These are phyloP conservation scores for Triplophysa rosa DNA, from an alignment of 2,113 vertebrate genomes.

Conservation along the genomic window DNA sequence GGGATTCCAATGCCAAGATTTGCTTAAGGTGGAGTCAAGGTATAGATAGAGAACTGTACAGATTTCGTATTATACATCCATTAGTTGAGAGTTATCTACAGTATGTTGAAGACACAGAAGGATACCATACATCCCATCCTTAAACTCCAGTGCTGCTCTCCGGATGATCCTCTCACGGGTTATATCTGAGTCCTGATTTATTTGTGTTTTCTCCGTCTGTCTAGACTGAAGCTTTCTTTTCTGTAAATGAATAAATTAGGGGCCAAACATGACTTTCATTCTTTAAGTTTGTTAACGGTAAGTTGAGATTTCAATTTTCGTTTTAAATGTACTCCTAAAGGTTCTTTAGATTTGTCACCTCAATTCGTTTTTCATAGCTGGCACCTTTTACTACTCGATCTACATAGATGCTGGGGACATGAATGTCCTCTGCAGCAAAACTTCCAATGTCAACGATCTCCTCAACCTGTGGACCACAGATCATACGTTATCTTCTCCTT, in stretches of 20 bases:
- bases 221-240: constrained; percentile 74
- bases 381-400: constrained; percentile 81
- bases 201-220: constrained; percentile 62
- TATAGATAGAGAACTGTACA: background rate
- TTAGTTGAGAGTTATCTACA: background rate
- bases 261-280: background rate
- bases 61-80: background rate
- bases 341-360: constrained; percentile 65
- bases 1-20: constrained; percentile 89
- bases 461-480: constrained; percentile 75
- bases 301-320: too few species aligned
- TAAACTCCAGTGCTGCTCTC: constrained; percentile 83
- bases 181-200: constrained; percentile 69
- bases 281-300: background rate
- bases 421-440: constrained; percentile 84
- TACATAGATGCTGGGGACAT: constrained; percentile 85
- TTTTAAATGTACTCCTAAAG: too few species aligned
- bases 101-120: constrained; percentile 58
- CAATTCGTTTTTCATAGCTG: constrained; percentile 84
- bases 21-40: constrained; percentile 76
- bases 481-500: background rate
- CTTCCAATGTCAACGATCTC: constrained; percentile 84
- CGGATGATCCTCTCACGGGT: constrained; percentile 82
- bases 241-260: constrained; percentile 61
- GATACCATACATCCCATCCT: constrained; percentile 92